Conservation (phyloP, 2,888 invertebrate species). For the Campoplex capitator region DNA sequence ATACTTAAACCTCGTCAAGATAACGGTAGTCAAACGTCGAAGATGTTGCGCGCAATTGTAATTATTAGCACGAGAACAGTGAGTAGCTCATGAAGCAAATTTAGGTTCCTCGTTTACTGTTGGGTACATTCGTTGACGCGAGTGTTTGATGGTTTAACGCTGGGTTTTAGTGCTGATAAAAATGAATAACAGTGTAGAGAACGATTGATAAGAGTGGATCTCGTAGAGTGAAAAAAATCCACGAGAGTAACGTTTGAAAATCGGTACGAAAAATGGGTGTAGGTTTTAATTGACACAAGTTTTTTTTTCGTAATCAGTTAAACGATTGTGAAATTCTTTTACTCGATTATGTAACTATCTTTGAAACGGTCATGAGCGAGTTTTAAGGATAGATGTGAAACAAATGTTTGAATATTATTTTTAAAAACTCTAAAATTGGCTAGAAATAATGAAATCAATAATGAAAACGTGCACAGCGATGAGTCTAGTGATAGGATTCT, state of each 20-base stretch:
- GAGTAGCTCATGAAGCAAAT: neutral
- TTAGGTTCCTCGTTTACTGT: neutral
- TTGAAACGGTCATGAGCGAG: neutral
- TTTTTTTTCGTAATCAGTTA: neutral
- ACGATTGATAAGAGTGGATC: neutral
- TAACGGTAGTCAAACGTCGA: neutral
- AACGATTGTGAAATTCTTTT: slow-evolving; percentile 4
- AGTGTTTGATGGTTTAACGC: neutral
- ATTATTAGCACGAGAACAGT: neutral
- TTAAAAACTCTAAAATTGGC: neutral
- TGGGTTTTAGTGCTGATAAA: neutral
- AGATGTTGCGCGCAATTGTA: neutral
- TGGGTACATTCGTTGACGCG: neutral
- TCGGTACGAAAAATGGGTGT: neutral
- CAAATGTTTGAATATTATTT: no score
- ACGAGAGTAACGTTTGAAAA: neutral
- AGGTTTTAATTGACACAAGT: neutral
- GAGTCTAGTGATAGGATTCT: slow-evolving; percentile 14
- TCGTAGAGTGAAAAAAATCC: neutral
- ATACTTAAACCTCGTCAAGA: neutral
- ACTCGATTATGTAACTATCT: slow-evolving; percentile 8
- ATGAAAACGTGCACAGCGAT: slow-evolving; percentile 21
- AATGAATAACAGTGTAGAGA: neutral
- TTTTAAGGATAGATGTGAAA: neutral
- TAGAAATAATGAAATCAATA: neutral